Conservation (phyloP, 2,113 vertebrate genomes). For the Neotragus moschatus region DNA sequence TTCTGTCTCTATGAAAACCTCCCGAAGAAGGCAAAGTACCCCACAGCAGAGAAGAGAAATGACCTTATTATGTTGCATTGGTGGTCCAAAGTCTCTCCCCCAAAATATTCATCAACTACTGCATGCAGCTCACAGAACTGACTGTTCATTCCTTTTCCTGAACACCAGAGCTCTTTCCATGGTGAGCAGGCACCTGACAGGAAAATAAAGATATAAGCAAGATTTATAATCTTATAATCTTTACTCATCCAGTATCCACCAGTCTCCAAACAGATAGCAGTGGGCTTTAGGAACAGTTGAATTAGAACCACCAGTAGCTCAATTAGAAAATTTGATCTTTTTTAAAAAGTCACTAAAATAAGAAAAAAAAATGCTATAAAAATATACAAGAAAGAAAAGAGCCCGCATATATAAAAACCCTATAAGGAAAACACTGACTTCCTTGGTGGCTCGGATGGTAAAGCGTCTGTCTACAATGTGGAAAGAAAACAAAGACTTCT, state of each 20-base stretch:
- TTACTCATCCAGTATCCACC: background rate
- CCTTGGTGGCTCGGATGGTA: too few relatives aligned
- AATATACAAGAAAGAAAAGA: background rate
- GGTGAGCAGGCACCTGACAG: background rate
- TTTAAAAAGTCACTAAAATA: background rate
- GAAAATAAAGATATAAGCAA: background rate
- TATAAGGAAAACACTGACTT: background rate
- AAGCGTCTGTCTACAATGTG: too few relatives aligned
- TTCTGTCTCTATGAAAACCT: background rate
- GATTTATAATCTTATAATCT: background rate
- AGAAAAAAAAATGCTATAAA: background rate
- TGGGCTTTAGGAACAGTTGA: background rate
- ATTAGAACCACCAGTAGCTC: background rate
- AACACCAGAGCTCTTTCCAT: background rate
- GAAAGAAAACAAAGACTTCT: background rate
- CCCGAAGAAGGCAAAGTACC: background rate
- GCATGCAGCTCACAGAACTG: background rate
- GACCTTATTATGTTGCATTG: background rate
- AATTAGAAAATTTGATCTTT: background rate
- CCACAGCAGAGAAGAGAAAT: background rate
- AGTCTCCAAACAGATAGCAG: background rate
- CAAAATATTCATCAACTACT: background rate
- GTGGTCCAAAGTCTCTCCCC: background rate
- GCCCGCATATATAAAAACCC: background rate
- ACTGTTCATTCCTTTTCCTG: background rate